Conservation (phyloP, 2,888 invertebrate species). For the Gordius sp. region DNA sequence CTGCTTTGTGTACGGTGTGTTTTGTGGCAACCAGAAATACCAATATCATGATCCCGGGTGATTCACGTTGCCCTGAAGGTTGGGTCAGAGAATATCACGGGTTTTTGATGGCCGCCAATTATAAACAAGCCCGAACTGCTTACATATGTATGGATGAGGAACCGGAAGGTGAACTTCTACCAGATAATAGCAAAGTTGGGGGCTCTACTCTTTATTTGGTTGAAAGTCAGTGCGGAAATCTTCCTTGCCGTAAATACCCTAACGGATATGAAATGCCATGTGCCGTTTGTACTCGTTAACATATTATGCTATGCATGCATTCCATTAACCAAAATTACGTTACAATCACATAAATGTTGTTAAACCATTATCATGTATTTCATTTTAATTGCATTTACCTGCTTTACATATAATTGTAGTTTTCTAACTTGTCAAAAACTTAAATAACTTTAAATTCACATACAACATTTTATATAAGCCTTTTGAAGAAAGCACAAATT, state of each 20-base stretch:
- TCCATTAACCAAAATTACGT: too few species aligned
- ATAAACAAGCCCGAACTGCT: conserved; percentile 1
- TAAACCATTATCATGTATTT: too few species aligned
- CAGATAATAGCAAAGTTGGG: conserved; percentile 13
- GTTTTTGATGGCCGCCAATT: conserved; percentile 4
- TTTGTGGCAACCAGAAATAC: conserved; percentile 3
- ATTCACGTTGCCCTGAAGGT: conserved; percentile 14
- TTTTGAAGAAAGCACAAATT: too few species aligned
- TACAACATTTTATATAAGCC: too few species aligned
- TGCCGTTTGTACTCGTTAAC: conserved; percentile 14
- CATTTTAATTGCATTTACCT: too few species aligned
- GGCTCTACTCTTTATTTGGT: not conserved
- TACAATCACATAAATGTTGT: too few species aligned
- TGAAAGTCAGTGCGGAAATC: conserved; percentile 12
- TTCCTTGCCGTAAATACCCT: conserved; percentile 13
- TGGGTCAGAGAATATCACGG: conserved; percentile 9
- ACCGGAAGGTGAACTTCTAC: conserved; percentile 1
- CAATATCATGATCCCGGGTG: conserved; percentile 15
- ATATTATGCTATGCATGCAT: too few species aligned
- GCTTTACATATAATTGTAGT: too few species aligned
- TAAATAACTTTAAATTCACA: too few species aligned
- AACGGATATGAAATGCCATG: conserved; percentile 16
- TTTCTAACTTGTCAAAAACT: too few species aligned
- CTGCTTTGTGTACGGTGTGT: conserved; percentile 14
- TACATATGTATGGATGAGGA: conserved; percentile 15